Conservation (phyloP, 2,113 vertebrate species). For the Pseudorasbora parva region DNA sequence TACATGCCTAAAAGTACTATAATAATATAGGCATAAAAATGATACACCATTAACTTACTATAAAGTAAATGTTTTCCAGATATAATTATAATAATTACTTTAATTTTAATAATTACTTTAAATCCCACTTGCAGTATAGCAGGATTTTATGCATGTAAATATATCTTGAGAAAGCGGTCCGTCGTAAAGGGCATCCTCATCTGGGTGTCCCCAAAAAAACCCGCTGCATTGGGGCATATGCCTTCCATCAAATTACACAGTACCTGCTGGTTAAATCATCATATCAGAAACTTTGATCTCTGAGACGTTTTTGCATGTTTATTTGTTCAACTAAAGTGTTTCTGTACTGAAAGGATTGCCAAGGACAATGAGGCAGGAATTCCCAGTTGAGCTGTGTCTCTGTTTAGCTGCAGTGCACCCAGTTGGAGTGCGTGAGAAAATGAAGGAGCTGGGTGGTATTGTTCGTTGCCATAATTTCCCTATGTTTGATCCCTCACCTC, state of each 20-base stretch:
- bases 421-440: constrained; percentile 48
- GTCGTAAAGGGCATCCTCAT: not conserved
- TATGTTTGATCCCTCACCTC: constrained; percentile 29
- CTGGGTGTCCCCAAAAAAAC: not conserved
- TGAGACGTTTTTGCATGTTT: constrained; percentile 31
- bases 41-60: not conserved
- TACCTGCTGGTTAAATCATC: not conserved
- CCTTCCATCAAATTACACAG: not conserved
- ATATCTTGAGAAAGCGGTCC: too few relatives aligned
- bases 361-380: constrained; percentile 51
- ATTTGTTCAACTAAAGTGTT: constrained; percentile 37
- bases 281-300: constrained; percentile 18
- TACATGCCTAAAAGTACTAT: not conserved
- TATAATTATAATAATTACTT: too few relatives aligned
- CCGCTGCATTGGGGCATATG: not conserved
- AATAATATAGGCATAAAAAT: too few relatives aligned
- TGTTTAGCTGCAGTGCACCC: constrained; percentile 36
- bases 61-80: not conserved
- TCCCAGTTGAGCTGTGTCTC: constrained; percentile 17
- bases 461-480: constrained; percentile 33
- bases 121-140: too few relatives aligned
- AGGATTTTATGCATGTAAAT: too few relatives aligned
- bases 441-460: constrained; percentile 35
- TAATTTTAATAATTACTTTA: too few relatives aligned
- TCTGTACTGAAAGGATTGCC: constrained; percentile 33